Percentiles rank a stretch among this genome's conserved stretches.
phyloP scores from a whole-genome alignment of 2,888 invertebrate species.

The Deilephila elpenor region DNA sequence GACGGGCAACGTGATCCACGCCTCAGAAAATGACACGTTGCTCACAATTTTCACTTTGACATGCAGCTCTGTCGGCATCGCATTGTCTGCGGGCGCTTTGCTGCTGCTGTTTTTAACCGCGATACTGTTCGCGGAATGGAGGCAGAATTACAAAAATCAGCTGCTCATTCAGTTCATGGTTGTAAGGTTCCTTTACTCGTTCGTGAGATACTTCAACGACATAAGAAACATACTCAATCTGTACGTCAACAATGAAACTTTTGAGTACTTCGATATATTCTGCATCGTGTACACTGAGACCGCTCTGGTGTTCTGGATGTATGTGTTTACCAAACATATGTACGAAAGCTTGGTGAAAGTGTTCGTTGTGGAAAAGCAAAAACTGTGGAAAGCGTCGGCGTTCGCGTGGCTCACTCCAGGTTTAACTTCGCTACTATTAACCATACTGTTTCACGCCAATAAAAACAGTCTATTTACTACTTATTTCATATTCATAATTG shows the following conservation, averaged over 20 bases:
- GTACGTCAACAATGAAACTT: constrained; percentile 32
- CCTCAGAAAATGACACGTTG: constrained; percentile 43
- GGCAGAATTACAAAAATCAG: constrained; percentile 69
- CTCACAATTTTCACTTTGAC: constrained; percentile 50
- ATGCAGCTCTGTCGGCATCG: constrained; percentile 61
- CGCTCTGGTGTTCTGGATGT: constrained; percentile 70
- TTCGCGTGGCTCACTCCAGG: constrained; percentile 62
- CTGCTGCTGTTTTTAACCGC: constrained; percentile 65
- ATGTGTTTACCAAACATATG: constrained; percentile 69
- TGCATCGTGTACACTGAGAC: constrained; percentile 63
- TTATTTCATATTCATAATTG: constrained; percentile 52
- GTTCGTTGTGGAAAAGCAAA: constrained; percentile 49
- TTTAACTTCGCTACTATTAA: constrained; percentile 45
- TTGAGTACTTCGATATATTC: constrained; percentile 48
- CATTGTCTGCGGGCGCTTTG: constrained; percentile 58
- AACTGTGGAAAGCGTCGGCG: constrained; percentile 58
- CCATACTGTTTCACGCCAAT: constrained; percentile 39
- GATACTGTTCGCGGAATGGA: constrained; percentile 68
- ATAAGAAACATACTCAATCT: constrained; percentile 46
- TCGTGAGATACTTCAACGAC: constrained; percentile 60
- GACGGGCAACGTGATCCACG: constrained; percentile 43
- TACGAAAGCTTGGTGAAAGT: constrained; percentile 68
- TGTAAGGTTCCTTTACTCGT: constrained; percentile 64
- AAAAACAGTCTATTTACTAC: constrained; percentile 37
- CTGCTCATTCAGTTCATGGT: constrained; percentile 71